phyloP scores from a whole-genome alignment of 1,140 invertebrate genomes.

The Bicyclus anynana region DNA sequence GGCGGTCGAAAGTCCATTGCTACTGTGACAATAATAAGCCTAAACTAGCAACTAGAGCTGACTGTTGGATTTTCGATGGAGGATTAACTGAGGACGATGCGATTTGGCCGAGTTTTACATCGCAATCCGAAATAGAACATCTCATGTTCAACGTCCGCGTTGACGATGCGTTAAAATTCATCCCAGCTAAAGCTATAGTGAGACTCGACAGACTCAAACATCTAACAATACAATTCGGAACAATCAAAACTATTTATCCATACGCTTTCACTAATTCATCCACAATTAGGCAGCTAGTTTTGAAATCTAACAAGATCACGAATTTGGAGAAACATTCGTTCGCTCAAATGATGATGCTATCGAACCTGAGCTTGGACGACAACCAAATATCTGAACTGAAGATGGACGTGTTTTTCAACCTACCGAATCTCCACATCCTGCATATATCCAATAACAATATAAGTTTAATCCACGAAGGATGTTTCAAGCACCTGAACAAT shows the following conservation, averaged over 20 bases:
- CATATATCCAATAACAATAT: conserved; percentile 85
- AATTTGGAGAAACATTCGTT: conserved; percentile 82
- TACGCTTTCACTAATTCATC: conserved; percentile 85
- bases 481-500: conserved; percentile 82
- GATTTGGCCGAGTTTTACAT: conserved; percentile 84
- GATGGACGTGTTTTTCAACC: conserved; percentile 83
- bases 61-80: conserved; percentile 82
- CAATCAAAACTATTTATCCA: conserved; percentile 81
- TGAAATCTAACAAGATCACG: conserved; percentile 83
- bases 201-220: conserved; percentile 81
- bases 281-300: conserved; percentile 81
- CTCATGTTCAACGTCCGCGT: conserved; percentile 83
- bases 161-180: conserved; percentile 81
- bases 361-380: conserved; percentile 82
- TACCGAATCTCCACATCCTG: conserved; percentile 82
- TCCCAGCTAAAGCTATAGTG: conserved; percentile 83
- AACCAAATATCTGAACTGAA: conserved; percentile 85
- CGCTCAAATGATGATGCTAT: conserved; percentile 81
- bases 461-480: conserved; percentile 84
- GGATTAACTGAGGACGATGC: conserved; percentile 80
- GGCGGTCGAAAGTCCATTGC: conserved; percentile 68
- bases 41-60: conserved; percentile 66
- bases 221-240: conserved; percentile 83
- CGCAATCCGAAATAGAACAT: conserved; percentile 82
- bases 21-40: conserved; percentile 67